Percentiles rank a stretch among this genome's conserved stretches.
These are phyloP conservation scores for Nemotelus pantherinus DNA, from an alignment of 2,888 invertebrate genomes.

Conservation along the genomic window DNA sequence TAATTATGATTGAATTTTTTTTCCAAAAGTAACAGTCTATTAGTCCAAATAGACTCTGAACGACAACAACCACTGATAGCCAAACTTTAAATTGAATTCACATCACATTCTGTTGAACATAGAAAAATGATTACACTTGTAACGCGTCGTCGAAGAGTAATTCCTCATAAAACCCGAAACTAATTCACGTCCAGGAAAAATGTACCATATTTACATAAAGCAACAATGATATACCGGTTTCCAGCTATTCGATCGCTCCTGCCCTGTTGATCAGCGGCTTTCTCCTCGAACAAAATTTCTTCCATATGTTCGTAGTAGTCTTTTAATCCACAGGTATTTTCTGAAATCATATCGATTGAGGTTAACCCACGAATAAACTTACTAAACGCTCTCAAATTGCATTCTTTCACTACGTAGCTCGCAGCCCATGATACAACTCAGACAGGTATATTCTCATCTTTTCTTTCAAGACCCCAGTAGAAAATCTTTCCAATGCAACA, in stretches of 20 bases:
- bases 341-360: slow-evolving; percentile 86
- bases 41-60: too few relatives aligned
- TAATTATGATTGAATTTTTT: too few relatives aligned
- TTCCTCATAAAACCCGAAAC: neutral
- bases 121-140: too few relatives aligned
- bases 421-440: slow-evolving; percentile 85
- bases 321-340: slow-evolving; percentile 80
- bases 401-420: slow-evolving; percentile 80
- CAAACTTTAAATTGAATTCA: too few relatives aligned
- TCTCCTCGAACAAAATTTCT: slow-evolving; percentile 7
- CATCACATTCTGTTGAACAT: too few relatives aligned
- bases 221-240: neutral
- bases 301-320: slow-evolving; percentile 66
- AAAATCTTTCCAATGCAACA: slow-evolving; percentile 87
- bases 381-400: slow-evolving; percentile 82
- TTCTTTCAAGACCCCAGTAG: slow-evolving; percentile 77
- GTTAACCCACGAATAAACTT: slow-evolving; percentile 84
- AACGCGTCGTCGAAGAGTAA: too few relatives aligned
- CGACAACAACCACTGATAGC: too few relatives aligned
- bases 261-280: slow-evolving; percentile 12
- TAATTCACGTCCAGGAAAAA: neutral
- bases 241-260: slow-evolving; percentile 16
- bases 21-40: too few relatives aligned
- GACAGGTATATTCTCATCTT: slow-evolving; percentile 67
- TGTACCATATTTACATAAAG: neutral